Evolutionary conservation across 2,888 invertebrate species (phyloP).

Genomic region (Cryptus viduatorius): DNA sequence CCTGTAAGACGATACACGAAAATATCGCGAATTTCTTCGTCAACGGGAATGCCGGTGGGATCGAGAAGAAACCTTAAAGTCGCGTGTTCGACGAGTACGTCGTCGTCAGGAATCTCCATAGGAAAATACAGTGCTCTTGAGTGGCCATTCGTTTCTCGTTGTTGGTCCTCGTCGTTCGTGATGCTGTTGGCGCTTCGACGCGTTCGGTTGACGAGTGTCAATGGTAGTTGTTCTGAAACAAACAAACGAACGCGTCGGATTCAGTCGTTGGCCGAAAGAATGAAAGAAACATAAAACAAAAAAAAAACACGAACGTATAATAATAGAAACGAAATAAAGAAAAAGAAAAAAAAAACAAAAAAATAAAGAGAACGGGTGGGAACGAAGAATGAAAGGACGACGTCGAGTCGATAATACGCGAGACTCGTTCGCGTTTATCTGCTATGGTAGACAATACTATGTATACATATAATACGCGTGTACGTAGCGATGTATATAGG

Average conservation of each 20-base stretch:
- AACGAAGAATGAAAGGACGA: constrained; percentile 11
- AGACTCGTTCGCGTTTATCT: constrained; percentile 30
- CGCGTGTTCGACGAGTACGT: constrained; percentile 84
- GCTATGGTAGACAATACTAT: constrained; percentile 13
- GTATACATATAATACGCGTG: background rate
- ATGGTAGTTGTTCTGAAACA: constrained; percentile 52
- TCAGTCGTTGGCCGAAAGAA: constrained; percentile 7
- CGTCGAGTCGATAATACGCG: constrained; percentile 33
- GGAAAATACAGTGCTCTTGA: constrained; percentile 73
- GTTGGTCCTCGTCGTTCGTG: background rate
- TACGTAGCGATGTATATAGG: background rate
- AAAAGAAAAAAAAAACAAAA: constrained; percentile 39
- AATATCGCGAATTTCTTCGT: constrained; percentile 67
- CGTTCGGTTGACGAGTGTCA: constrained; percentile 45
- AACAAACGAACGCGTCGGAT: background rate
- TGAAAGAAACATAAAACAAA: background rate
- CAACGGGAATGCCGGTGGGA: constrained; percentile 57
- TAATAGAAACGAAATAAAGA: constrained; percentile 44
- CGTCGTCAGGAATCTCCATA: constrained; percentile 72
- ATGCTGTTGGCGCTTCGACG: constrained; percentile 33
- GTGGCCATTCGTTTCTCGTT: background rate
- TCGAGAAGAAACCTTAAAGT: constrained; percentile 84
- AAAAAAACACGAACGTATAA: background rate
- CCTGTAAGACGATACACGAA: constrained; percentile 73
- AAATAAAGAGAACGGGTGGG: constrained; percentile 20